Evolutionary conservation across 2,113 vertebrate species (phyloP).

Genomic region (Empidonax traillii): DNA sequence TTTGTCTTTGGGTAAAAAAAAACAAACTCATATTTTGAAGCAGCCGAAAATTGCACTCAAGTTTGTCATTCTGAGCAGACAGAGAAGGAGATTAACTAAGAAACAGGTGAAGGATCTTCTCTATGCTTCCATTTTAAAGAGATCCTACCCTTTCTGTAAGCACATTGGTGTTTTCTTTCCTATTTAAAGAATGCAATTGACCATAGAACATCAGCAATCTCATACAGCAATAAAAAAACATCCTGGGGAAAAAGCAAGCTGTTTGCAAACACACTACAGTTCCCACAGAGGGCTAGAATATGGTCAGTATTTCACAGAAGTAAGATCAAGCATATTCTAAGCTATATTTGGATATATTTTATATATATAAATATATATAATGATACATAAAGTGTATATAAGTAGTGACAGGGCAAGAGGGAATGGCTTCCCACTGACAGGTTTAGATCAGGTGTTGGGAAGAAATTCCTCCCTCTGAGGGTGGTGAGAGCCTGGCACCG

Average conservation of each 20-base stretch:
- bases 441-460: neutral
- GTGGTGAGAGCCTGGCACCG: neutral
- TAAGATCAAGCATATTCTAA: neutral
- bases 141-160: neutral
- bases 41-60: neutral
- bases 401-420: neutral
- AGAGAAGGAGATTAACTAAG: neutral
- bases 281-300: neutral
- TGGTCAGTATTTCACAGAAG: neutral
- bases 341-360: neutral
- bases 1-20: no score
- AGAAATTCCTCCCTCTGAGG: neutral
- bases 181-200: neutral
- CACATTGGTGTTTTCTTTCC: neutral
- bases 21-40: neutral
- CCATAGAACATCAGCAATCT: neutral
- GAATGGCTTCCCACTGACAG: neutral
- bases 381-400: neutral
- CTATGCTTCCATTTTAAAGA: neutral
- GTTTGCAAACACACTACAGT: neutral
- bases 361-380: neutral
- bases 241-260: neutral
- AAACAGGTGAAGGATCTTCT: neutral
- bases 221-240: neutral
- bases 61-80: neutral